Base-by-base conservation (phyloP, 2,113 vertebrate genomes). In the Colaptes auratus region DNA sequence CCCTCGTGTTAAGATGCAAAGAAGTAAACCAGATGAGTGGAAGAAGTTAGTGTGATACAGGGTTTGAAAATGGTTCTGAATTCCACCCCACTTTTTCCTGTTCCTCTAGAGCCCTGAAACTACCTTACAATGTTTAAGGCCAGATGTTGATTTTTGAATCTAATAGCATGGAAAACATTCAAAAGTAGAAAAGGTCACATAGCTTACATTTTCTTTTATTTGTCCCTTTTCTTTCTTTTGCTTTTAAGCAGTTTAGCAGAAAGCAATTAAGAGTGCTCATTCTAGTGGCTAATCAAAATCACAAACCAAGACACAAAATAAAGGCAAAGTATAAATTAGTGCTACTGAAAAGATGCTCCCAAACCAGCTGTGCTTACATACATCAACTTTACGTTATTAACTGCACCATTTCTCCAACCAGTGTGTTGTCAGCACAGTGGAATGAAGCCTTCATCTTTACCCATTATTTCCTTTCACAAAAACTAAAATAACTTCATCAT, bases 231-330 rank as follows among this genome's bases (percentile, higher is more conserved):
- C 39, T 83, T 71, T 33, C 30, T 28, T 88, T 95, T 70, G 3
- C 15, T 61, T 90, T 96, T 78, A 94, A 86, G 33, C 90, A 78
- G 78, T 95, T 95, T 88, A 75, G 72, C 91, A 91, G 79, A 95
- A 96, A 95, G 76, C 78, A 96, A 92, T 96, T 89, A 88, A 86
- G 72, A 95, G 70, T 61, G 13, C 66, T 95, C 78, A 96, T 95
- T 95, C 82, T 85, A 90, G 55, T 94, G 94, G 89, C 82, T 96
- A 96, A 95, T 95, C 89, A 97, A 94, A 72, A 94, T 95, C 63
- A 69, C 95, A 56, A 89, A 86, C 73, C 78, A 96, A 96, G 94
- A 63, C 91, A 31, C 79, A 94, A 95, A 96, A 89, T 95, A 86
- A 93, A 81, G 84, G 61, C 72, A 72, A 90, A 94, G 77, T 95